Evolutionary conservation across 2,888 invertebrate genomes (phyloP), one percentile per base, ranked within the genome.

Genomic region (Trissoscelio sp.): DNA sequence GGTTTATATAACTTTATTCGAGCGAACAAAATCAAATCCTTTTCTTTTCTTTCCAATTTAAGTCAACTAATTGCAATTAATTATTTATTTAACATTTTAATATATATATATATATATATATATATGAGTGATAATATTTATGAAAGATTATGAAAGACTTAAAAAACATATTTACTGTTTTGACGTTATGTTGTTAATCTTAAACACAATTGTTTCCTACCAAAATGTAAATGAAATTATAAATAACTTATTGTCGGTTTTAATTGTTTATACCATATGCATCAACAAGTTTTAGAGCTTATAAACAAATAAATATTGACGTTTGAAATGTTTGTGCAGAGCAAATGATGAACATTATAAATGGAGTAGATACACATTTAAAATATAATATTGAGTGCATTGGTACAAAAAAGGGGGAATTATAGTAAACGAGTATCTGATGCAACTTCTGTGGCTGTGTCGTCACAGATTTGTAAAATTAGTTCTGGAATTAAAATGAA

Each of bases 371-470:
- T 72, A 18, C 42, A 64, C 31, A n/a, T 73, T 60, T 62, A 66
- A 24, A 46, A 74, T 39, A 62, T 34, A 62, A 77, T 55, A 66
- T 64, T n/a, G n/a, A n/a, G n/a, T n/a, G n/a, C 14, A 9, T 18
- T 46, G 42, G 9, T 72, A 64, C 28, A 69, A 72, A 78, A 78
- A 80, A 57, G 79, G 77, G 69, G 69, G 78, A 80, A 82, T 70
- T 79, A 83, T 72, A 66, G 62, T 60, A 81, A 83, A 83, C 83
- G 55, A 82, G 85, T 89, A 90, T 91, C 91, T 91, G 91, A 91
- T 85, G 91, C 91, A 91, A 91, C 85, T 88, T 85, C 83, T 83
- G 83, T 83, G 78, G 83, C 57, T 66, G 67, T 91, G 86, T 88
- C 91, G 86, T 90, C 91, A 91, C 78, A 79, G 80, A 80, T 83